Percentiles rank a stretch among this genome's conserved stretches.
Conservation (phyloP, 2,888 invertebrate genomes). For the Drosophila melanosoma region DNA sequence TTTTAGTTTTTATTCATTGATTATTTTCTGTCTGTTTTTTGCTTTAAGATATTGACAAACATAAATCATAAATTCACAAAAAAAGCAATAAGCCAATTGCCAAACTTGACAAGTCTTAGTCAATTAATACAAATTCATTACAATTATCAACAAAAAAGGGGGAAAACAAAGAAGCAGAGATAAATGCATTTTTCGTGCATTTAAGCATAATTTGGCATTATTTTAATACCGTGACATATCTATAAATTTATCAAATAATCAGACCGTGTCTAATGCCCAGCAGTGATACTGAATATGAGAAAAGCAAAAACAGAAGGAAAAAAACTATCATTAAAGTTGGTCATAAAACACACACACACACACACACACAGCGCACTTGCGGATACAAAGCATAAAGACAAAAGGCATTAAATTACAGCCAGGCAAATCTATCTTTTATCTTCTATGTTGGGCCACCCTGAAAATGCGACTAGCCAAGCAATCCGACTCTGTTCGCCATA, state of each 20-base stretch:
- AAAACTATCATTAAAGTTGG: constrained; percentile 21
- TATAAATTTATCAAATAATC: constrained; percentile 76
- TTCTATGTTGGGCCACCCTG: constrained; percentile 24
- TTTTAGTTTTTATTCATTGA: neutral
- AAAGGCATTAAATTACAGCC: constrained; percentile 69
- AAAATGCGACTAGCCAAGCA: constrained; percentile 18
- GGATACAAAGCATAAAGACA: constrained; percentile 59
- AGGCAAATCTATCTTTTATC: constrained; percentile 3
- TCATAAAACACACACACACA: constrained; percentile 23
- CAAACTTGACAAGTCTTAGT: too few relatives aligned
- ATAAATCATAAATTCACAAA: neutral
- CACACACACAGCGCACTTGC: constrained; percentile 41
- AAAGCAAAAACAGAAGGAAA: constrained; percentile 6
- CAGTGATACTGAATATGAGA: constrained; percentile 63
- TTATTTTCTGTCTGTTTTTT: neutral
- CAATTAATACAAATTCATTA: too few relatives aligned
- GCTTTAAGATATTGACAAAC: neutral
- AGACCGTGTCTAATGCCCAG: constrained; percentile 75
- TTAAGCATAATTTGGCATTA: constrained; percentile 57
- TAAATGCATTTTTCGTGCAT: constrained; percentile 13
- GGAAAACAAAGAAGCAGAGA: neutral
- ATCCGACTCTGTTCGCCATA: constrained; percentile 31
- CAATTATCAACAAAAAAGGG: too few relatives aligned
- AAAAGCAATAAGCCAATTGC: too few relatives aligned
- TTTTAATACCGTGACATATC: constrained; percentile 67